Percentiles rank a stretch among this genome's conserved stretches.
Conservation (phyloP, 1,140 invertebrate genomes). For the Drosophila sechellia region DNA sequence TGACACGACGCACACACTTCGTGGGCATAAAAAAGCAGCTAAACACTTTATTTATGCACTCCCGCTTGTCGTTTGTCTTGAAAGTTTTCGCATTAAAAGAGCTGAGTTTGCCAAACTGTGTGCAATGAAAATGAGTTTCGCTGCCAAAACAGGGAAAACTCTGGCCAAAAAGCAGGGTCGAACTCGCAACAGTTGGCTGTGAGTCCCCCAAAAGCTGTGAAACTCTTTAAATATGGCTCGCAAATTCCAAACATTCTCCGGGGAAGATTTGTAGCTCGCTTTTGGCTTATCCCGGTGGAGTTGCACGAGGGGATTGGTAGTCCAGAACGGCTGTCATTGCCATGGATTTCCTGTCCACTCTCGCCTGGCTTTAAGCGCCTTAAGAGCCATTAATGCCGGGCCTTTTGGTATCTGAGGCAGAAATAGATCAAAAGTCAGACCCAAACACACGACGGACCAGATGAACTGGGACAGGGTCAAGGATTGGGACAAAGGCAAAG, state of each 20-base stretch:
- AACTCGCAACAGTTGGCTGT: slow-evolving; percentile 37
- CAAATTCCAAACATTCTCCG: slow-evolving; percentile 16
- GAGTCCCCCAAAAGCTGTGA: neutral
- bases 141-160: slow-evolving; percentile 27
- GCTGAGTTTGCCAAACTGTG: slow-evolving; percentile 70
- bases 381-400: slow-evolving; percentile 37
- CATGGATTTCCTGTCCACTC: slow-evolving; percentile 16
- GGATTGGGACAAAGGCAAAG: slow-evolving; percentile 2
- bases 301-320: slow-evolving; percentile 3
- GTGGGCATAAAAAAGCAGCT: slow-evolving; percentile 64
- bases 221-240: slow-evolving; percentile 2
- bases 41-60: slow-evolving; percentile 78
- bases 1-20: slow-evolving; percentile 47
- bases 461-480: neutral
- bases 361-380: slow-evolving; percentile 31
- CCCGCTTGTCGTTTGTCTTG: slow-evolving; percentile 64
- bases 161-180: neutral
- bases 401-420: slow-evolving; percentile 61
- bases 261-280: slow-evolving; percentile 20
- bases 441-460: slow-evolving; percentile 12
- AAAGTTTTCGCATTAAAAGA: slow-evolving; percentile 78
- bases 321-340: slow-evolving; percentile 12
- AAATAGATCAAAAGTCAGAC: slow-evolving; percentile 75
- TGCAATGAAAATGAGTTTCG: slow-evolving; percentile 60
- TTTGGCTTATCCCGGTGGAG: slow-evolving; percentile 24